phyloP scores from a whole-genome alignment of 2,888 invertebrate species.

The Arge pagana region DNA sequence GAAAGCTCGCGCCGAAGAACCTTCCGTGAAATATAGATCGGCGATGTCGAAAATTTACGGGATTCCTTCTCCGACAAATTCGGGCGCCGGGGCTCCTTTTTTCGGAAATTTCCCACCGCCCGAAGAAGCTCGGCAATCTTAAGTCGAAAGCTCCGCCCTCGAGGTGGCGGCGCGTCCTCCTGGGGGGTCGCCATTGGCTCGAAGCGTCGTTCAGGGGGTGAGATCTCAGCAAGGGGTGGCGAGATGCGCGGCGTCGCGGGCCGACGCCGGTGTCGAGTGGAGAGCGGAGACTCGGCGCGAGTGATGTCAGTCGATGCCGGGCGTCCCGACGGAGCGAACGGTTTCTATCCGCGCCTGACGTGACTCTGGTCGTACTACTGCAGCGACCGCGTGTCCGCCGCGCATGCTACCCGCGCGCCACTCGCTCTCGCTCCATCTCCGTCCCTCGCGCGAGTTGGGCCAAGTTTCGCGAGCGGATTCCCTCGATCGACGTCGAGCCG shows the following conservation, averaged over 20 bases:
- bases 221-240: conserved; percentile 30
- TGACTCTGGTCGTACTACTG: not conserved
- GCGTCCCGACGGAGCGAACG: conserved; percentile 45
- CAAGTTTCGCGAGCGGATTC: conserved; percentile 9
- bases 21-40: too few relatives aligned
- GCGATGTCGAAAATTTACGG: too few relatives aligned
- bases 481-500: conserved; percentile 27
- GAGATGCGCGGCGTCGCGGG: conserved; percentile 48
- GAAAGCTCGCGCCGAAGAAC: too few relatives aligned
- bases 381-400: conserved; percentile 6
- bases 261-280: conserved; percentile 41
- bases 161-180: conserved; percentile 44
- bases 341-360: conserved; percentile 6
- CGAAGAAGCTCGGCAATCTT: conserved; percentile 56
- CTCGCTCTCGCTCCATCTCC: conserved; percentile 1
- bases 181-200: conserved; percentile 48
- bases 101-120: too few relatives aligned
- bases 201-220: conserved; percentile 25
- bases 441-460: conserved; percentile 25
- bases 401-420: not conserved
- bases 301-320: conserved; percentile 54
- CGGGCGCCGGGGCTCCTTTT: too few relatives aligned
- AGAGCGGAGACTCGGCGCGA: conserved; percentile 12
- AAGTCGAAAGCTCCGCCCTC: conserved; percentile 53
- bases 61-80: too few relatives aligned